Evolutionary conservation across 2,113 vertebrate species (phyloP).

Genomic region (Panthera uncia): DNA sequence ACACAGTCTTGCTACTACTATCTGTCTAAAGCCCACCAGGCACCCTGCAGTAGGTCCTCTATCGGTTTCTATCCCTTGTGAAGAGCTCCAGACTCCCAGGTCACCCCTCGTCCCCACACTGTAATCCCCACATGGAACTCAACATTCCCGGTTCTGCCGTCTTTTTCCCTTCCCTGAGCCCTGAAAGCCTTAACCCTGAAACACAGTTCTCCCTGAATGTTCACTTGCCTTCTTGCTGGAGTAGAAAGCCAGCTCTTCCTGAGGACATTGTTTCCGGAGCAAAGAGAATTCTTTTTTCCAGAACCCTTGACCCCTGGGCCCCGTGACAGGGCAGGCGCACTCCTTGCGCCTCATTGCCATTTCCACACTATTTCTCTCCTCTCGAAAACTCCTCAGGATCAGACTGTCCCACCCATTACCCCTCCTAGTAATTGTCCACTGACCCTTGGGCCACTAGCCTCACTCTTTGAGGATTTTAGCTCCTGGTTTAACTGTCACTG

Average conservation of each 20-base stretch:
- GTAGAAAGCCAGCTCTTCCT: not conserved
- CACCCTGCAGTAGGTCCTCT: not conserved
- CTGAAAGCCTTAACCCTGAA: not conserved
- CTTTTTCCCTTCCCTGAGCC: not conserved
- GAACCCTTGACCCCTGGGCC: not conserved
- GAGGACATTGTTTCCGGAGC: not conserved
- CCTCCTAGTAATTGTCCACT: not conserved
- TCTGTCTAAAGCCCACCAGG: not conserved
- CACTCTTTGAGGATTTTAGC: not conserved
- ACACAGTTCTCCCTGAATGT: not conserved
- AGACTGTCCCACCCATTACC: not conserved
- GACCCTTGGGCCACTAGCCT: not conserved
- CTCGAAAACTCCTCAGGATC: not conserved
- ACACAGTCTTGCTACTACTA: not conserved
- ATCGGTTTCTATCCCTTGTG: not conserved
- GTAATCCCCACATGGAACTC: not conserved
- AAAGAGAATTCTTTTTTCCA: not conserved
- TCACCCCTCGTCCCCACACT: not conserved
- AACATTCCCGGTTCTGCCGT: not conserved
- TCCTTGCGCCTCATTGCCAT: not conserved
- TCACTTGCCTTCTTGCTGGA: not conserved
- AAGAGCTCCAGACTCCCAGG: not conserved
- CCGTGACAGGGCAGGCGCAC: too few relatives aligned
- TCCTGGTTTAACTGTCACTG: not conserved
- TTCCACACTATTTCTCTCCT: not conserved